phyloP scores from a whole-genome alignment of 1,140 invertebrate genomes.

The Musca domestica region DNA sequence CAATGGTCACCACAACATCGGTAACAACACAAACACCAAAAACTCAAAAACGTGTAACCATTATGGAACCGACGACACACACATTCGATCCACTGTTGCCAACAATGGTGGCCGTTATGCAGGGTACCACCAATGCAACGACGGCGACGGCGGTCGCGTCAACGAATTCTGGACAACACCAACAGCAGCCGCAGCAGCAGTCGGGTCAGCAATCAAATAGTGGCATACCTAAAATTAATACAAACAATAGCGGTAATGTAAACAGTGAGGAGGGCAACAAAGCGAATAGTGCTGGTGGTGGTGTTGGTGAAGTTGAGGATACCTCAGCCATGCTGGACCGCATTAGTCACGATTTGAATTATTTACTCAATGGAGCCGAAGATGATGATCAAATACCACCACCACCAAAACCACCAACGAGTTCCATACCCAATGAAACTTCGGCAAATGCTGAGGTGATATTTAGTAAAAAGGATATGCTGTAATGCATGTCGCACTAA shows the following conservation, averaged over 20 bases:
- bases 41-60: slow-evolving; percentile 51
- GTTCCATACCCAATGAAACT: background rate
- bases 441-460: background rate
- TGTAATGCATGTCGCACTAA: background rate
- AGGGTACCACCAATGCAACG: slow-evolving; percentile 28
- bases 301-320: slow-evolving; percentile 32
- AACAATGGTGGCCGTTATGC: slow-evolving; percentile 44
- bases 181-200: slow-evolving; percentile 5
- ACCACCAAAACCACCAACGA: slow-evolving; percentile 29
- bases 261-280: background rate
- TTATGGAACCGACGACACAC: slow-evolving; percentile 46
- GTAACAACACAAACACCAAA: slow-evolving; percentile 45
- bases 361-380: slow-evolving; percentile 65
- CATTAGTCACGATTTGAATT: slow-evolving; percentile 73
- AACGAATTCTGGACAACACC: background rate
- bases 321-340: slow-evolving; percentile 64
- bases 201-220: slow-evolving; percentile 1
- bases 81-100: slow-evolving; percentile 49
- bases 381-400: slow-evolving; percentile 30
- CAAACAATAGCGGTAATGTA: background rate
- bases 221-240: slow-evolving; percentile 19
- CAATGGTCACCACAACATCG: slow-evolving; percentile 30
- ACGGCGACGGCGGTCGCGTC: background rate
- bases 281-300: background rate
- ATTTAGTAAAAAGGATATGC: background rate